Evolutionary conservation across 1,140 invertebrate species (phyloP).

Genomic region (Drosophila nasuta): DNA sequence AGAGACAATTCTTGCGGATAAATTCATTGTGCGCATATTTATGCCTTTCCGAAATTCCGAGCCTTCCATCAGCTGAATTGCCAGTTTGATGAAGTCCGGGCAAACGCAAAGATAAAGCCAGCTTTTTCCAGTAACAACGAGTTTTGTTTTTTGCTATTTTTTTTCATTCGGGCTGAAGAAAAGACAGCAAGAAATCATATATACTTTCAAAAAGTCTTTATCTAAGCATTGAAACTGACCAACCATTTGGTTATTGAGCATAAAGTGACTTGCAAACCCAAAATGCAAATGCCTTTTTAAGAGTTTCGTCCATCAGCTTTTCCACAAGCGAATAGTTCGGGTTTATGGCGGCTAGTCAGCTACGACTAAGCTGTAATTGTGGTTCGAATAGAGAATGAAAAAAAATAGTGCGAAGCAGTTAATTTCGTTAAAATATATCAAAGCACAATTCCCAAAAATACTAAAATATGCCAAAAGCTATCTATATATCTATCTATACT

Average conservation of each 20-base stretch:
- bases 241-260: slow-evolving; percentile 38
- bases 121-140: too few relatives aligned
- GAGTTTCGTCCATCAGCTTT: slow-evolving; percentile 35
- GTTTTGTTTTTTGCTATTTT: slow-evolving; percentile 4
- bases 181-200: slow-evolving; percentile 31
- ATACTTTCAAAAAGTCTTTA: slow-evolving; percentile 62
- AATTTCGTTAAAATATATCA: too few relatives aligned
- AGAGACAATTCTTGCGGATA: slow-evolving; percentile 23
- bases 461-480: too few relatives aligned
- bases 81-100: slow-evolving; percentile 4
- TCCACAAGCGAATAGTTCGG: slow-evolving; percentile 16
- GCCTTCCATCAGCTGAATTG: slow-evolving; percentile 8
- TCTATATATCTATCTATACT: too few relatives aligned
- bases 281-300: slow-evolving; percentile 66
- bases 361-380: slow-evolving; percentile 29
- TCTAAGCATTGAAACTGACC: slow-evolving; percentile 62
- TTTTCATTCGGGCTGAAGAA: slow-evolving; percentile 32
- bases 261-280: slow-evolving; percentile 17
- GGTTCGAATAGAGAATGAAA: slow-evolving; percentile 13
- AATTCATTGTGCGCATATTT: slow-evolving; percentile 49
- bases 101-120: not conserved
- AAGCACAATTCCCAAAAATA: too few relatives aligned
- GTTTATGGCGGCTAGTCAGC: slow-evolving; percentile 21
- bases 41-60: not conserved
- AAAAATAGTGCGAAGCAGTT: slow-evolving; percentile 17